phyloP scores from a whole-genome alignment of 2,888 invertebrate species.

The Archips crataeganus region DNA sequence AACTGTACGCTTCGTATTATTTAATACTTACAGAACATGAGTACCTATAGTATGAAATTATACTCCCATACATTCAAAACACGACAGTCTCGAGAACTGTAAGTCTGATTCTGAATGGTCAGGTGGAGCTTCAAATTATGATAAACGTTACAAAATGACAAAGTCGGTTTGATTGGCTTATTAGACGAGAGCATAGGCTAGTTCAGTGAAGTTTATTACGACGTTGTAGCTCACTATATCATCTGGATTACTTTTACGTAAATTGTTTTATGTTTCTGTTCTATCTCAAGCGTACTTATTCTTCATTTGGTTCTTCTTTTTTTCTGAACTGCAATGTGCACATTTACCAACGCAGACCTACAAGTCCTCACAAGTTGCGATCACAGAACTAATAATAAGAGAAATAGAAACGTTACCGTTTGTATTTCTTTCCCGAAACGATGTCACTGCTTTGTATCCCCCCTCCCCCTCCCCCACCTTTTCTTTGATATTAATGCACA shows the following conservation, averaged over 20 bases:
- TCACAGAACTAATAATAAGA: too few species aligned
- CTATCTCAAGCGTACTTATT: constrained; percentile 10
- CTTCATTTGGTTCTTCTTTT: constrained; percentile 9
- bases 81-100: constrained; percentile 9
- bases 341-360: constrained; percentile 16
- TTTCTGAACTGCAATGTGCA: neutral
- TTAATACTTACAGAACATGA: constrained; percentile 25
- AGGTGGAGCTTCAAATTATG: constrained; percentile 7
- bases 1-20: constrained; percentile 32
- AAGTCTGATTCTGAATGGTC: neutral
- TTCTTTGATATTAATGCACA: too few species aligned
- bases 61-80: constrained; percentile 27
- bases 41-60: constrained; percentile 21
- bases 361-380: constrained; percentile 8
- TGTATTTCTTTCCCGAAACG: too few species aligned
- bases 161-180: constrained; percentile 14
- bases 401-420: too few species aligned
- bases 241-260: constrained; percentile 12
- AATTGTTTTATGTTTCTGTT: constrained; percentile 27
- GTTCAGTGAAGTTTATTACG: constrained; percentile 4
- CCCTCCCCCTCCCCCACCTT: too few species aligned
- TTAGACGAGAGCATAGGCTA: constrained; percentile 16
- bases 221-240: neutral
- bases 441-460: too few species aligned
- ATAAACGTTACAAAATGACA: constrained; percentile 30